Conservation (phyloP, 2,797 vertebrate species). For the Eutrigla gurnardus region DNA sequence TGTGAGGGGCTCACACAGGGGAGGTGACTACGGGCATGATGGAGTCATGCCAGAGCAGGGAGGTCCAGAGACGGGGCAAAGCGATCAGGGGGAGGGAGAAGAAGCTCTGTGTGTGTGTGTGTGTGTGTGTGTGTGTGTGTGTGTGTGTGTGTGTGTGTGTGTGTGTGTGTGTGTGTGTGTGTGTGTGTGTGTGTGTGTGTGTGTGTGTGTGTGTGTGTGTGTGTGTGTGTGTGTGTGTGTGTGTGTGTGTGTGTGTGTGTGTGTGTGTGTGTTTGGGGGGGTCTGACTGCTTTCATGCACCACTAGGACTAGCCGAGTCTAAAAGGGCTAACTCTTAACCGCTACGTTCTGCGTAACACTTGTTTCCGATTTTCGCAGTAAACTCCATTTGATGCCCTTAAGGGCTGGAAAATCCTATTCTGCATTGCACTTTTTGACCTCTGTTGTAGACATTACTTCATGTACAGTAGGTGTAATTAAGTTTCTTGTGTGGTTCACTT, state of each 20-base stretch:
- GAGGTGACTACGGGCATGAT: slow-evolving; percentile 82
- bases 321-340: slow-evolving; percentile 27
- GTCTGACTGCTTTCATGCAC: slow-evolving; percentile 49
- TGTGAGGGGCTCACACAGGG: slow-evolving; percentile 58
- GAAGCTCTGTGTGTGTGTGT: slow-evolving; percentile 18
- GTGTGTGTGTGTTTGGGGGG: slow-evolving; percentile 46
- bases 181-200: slow-evolving; percentile 34
- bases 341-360: slow-evolving; percentile 49
- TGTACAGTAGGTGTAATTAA: slow-evolving; percentile 44
- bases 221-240: slow-evolving; percentile 44
- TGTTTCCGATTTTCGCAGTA: slow-evolving; percentile 53
- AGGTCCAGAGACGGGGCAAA: slow-evolving; percentile 80
- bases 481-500: slow-evolving; percentile 42
- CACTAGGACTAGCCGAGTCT: slow-evolving; percentile 29
- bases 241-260: slow-evolving; percentile 24
- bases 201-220: slow-evolving; percentile 24
- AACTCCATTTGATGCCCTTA: slow-evolving; percentile 46
- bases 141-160: neutral
- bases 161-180: slow-evolving; percentile 31
- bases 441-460: slow-evolving; percentile 57
- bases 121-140: neutral
- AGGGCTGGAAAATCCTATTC: slow-evolving; percentile 47
- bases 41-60: slow-evolving; percentile 82
- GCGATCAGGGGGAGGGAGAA: slow-evolving; percentile 47
- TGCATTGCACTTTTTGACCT: slow-evolving; percentile 46